A percentile compares a stretch with the other conserved stretches of the same genome.
phyloP scores from a whole-genome alignment of 1,140 invertebrate species.

The Mizuhopecten yessoensis region DNA sequence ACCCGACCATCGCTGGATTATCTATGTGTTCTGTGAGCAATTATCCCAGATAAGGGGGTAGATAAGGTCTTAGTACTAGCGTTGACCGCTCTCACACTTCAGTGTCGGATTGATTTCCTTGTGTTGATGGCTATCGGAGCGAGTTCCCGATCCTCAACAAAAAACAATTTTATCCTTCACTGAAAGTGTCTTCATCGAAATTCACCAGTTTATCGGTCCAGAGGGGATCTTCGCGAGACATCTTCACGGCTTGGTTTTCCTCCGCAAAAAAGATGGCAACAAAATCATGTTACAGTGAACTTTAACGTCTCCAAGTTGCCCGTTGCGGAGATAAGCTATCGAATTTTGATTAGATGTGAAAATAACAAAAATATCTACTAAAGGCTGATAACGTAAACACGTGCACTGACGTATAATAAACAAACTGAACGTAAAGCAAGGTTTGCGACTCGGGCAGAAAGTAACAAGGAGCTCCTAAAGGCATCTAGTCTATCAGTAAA shows the following conservation, averaged over 20 bases:
- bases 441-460: background rate
- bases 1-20: background rate
- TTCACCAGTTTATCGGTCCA: conserved; percentile 32
- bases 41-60: background rate
- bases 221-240: background rate
- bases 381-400: background rate
- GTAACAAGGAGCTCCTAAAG: background rate
- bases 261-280: conserved; percentile 3
- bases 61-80: background rate
- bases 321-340: background rate
- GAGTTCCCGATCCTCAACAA: conserved; percentile 3
- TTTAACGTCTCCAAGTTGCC: background rate
- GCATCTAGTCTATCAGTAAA: too few species aligned
- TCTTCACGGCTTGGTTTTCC: conserved; percentile 24
- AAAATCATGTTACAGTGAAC: background rate
- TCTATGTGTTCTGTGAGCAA: background rate
- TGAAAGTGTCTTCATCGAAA: conserved; percentile 20
- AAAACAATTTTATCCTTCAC: conserved; percentile 35
- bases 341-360: conserved; percentile 28
- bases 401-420: background rate
- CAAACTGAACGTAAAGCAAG: background rate
- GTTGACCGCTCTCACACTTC: conserved; percentile 31
- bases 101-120: conserved; percentile 38
- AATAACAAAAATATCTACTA: conserved; percentile 17
- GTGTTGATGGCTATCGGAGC: conserved; percentile 18